Evolutionary conservation across 2,797 vertebrate species (phyloP), one percentile per base, ranked within the genome.

Genomic region (Thripadectes ignobilis): DNA sequence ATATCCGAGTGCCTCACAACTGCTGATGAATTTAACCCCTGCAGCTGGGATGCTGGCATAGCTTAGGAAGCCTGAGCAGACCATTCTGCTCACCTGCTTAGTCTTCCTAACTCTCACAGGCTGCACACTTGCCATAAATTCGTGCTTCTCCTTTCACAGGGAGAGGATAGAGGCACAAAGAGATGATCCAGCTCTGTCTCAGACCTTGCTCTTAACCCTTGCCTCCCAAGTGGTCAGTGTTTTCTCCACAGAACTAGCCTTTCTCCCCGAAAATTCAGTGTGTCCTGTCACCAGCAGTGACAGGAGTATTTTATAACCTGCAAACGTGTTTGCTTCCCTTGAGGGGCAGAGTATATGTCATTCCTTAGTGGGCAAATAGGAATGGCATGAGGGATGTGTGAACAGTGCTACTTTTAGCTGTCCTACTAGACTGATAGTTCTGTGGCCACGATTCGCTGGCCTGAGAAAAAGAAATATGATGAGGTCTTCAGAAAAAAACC

Each of bases 141-240:
- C 0, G 0, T 41, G 22, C 46, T 86, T 22, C 58, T 88, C 10
- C 52, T 68, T 85, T 61, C 43, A 43, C 7, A 41, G 45, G 14
- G 65, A 32, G 45, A 73, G 52, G 39, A 62, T 0, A 1, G 66
- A 91, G 55, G 48, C 74, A 66, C 14, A 61, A 80, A 75, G 5
- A 51, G 39, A 61, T 61, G 55, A 39, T 32, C 52, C 65, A 81
- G 38, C 41, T 57, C 48, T 46, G 4, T 38, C 49, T 88, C 83
- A 76, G 41, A 54, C 24, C 13, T 2, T 0, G 54, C 0, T 0
- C 27, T 79, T 55, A 90, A 67, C 63, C 46, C 48, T 72, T 46
- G 3, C 71, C 36, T 94, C 43, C 39, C 39, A 48, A 29, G 14
- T 26, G 7, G 75, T 65, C 59, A 59, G 0, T 27, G 45, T 43